Conservation (phyloP, 1,140 invertebrate genomes). For the Pantala flavescens region DNA sequence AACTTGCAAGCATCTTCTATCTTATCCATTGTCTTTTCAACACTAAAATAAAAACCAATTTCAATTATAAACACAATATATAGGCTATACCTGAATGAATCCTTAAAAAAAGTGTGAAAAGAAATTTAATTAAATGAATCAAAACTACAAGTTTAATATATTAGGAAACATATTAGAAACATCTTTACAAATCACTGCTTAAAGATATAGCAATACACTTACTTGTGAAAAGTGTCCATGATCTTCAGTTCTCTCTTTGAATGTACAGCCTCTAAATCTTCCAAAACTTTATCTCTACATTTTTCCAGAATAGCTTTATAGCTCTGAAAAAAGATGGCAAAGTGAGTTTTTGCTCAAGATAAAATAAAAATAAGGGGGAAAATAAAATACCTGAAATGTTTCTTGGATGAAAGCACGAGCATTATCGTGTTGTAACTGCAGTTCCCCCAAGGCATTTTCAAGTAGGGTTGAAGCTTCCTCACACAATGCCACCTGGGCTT, state of each 20-base stretch:
- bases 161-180: no score
- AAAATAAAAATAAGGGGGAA: background rate
- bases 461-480: slow-evolving; percentile 59
- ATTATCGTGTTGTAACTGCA: slow-evolving; percentile 70
- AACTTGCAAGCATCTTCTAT: slow-evolving; percentile 79
- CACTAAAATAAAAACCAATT: slow-evolving; percentile 30
- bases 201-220: slow-evolving; percentile 13
- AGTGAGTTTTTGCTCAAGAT: background rate
- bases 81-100: slow-evolving; percentile 11
- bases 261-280: slow-evolving; percentile 68
- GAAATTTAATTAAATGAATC: slow-evolving; percentile 16
- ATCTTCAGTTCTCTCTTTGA: slow-evolving; percentile 73
- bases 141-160: no score
- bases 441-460: slow-evolving; percentile 66
- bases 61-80: slow-evolving; percentile 12
- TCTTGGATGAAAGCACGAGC: slow-evolving; percentile 76
- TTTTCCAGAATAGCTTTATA: slow-evolving; percentile 74
- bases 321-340: slow-evolving; percentile 36
- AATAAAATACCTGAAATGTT: slow-evolving; percentile 47
- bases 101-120: slow-evolving; percentile 10
- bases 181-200: no score
- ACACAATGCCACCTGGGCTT: slow-evolving; percentile 60
- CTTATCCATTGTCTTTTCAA: slow-evolving; percentile 67
- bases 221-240: slow-evolving; percentile 73
- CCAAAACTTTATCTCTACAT: slow-evolving; percentile 58